phyloP scores from a whole-genome alignment of 2,888 invertebrate genomes.

The Drosophila kambysellisi region DNA sequence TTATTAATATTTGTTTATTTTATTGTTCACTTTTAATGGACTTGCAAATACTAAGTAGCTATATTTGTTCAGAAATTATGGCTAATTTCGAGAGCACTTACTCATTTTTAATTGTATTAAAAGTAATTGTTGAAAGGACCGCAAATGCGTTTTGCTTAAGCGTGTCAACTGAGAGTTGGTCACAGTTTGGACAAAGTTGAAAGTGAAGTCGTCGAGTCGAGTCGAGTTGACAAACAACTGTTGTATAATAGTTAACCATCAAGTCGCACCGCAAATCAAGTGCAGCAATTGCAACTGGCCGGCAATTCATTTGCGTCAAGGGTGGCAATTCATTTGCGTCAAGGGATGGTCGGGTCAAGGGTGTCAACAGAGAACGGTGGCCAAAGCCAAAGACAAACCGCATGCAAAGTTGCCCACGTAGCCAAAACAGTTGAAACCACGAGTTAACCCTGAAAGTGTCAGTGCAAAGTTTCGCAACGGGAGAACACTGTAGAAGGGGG shows the following conservation, averaged over 20 bases:
- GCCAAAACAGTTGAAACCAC: constrained; percentile 72
- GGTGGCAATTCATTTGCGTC: constrained; percentile 69
- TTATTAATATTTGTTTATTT: neutral
- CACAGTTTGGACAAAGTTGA: constrained; percentile 29
- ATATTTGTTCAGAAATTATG: neutral
- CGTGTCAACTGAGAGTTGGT: constrained; percentile 25
- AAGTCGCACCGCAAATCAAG: constrained; percentile 74
- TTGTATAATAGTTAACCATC: constrained; percentile 74
- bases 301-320: constrained; percentile 73
- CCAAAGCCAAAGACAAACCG: constrained; percentile 67
- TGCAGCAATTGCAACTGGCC: constrained; percentile 77
- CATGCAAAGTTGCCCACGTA: constrained; percentile 75
- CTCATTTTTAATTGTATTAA: neutral
- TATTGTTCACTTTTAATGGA: neutral
- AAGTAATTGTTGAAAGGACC: constrained; percentile 3
- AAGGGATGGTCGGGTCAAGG: constrained; percentile 1
- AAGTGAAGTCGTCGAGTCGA: constrained; percentile 3
- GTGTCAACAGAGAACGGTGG: neutral
- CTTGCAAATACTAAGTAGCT: neutral
- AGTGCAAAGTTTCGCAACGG: constrained; percentile 32
- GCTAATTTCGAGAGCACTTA: neutral
- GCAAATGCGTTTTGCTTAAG: constrained; percentile 6
- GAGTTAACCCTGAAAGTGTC: constrained; percentile 49
- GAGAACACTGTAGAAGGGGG: constrained; percentile 28
- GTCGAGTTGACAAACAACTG: constrained; percentile 42